A percentile compares a stretch with the other conserved stretches of the same genome.
Conservation (phyloP, 2,113 vertebrate species). For the Pseudopipra pipra region DNA sequence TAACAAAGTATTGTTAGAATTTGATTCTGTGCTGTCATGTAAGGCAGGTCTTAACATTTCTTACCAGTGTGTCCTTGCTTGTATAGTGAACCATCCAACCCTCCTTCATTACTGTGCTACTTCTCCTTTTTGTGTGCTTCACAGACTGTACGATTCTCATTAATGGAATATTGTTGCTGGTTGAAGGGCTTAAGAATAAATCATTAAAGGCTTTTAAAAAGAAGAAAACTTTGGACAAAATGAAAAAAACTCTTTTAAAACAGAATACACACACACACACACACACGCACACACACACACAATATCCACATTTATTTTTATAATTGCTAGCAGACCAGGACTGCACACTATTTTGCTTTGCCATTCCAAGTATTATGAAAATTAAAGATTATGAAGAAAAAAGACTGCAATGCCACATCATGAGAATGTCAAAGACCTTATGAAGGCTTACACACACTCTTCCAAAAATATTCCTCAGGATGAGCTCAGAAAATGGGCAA, state of each 20-base stretch:
- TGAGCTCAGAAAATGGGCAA: neutral
- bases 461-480: neutral
- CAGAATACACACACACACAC: neutral
- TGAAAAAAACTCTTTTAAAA: neutral
- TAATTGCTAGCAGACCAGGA: neutral
- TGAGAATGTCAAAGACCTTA: neutral
- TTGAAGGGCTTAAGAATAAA: slow-evolving; percentile 80
- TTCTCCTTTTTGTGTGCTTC: slow-evolving; percentile 95
- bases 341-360: neutral
- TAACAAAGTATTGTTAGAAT: neutral
- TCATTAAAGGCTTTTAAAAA: slow-evolving; percentile 57
- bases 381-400: neutral
- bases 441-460: neutral
- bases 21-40: neutral
- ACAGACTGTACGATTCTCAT: slow-evolving; percentile 96
- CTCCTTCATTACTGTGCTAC: slow-evolving; percentile 92
- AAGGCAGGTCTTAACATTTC: neutral
- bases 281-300: neutral
- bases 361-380: neutral
- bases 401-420: neutral
- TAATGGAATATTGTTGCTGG: slow-evolving; percentile 97
- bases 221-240: slow-evolving; percentile 1
- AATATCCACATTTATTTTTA: neutral
- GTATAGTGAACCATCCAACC: slow-evolving; percentile 98
- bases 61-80: slow-evolving; percentile 93